Conservation (phyloP, 2,888 invertebrate species). For the Griposia aprilina region DNA sequence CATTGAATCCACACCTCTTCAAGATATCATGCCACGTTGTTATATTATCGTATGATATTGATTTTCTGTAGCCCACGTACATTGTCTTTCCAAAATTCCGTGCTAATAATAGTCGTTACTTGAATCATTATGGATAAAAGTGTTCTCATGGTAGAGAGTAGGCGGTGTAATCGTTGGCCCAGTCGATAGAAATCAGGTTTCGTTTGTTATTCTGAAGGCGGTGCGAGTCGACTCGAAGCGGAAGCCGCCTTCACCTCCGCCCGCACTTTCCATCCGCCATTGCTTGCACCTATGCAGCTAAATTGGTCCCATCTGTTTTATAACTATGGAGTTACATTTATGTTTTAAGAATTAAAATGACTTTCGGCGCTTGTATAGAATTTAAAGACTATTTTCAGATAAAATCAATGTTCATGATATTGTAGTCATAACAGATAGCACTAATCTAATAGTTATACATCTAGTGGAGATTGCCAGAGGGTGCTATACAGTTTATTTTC, state of each 20-base stretch:
- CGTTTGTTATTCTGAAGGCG: slow-evolving; percentile 90
- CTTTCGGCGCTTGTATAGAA: slow-evolving; percentile 9
- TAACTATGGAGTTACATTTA: slow-evolving; percentile 62
- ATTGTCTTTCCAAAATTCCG: slow-evolving; percentile 55
- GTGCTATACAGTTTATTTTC: slow-evolving; percentile 27
- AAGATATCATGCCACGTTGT: slow-evolving; percentile 36
- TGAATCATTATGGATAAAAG: slow-evolving; percentile 68
- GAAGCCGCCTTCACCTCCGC: slow-evolving; percentile 83
- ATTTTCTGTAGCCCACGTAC: slow-evolving; percentile 42
- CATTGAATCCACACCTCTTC: slow-evolving; percentile 49
- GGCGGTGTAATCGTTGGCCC: slow-evolving; percentile 82
- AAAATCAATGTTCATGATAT: background rate
- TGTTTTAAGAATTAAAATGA: slow-evolving; percentile 48
- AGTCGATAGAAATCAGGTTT: slow-evolving; percentile 90
- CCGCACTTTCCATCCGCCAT: slow-evolving; percentile 89
- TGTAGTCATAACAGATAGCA: background rate
- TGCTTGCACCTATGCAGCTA: slow-evolving; percentile 81
- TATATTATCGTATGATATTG: slow-evolving; percentile 33
- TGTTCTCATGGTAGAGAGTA: slow-evolving; percentile 73
- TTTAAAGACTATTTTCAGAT: background rate
- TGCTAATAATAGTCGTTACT: slow-evolving; percentile 67
- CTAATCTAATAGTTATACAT: background rate
- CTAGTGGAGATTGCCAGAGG: background rate
- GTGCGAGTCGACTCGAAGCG: slow-evolving; percentile 81
- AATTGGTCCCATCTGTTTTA: slow-evolving; percentile 79